A percentile compares a stretch with the other conserved stretches of the same genome.
Conservation (phyloP, 2,797 vertebrate species). For the Anguilla megastoma region DNA sequence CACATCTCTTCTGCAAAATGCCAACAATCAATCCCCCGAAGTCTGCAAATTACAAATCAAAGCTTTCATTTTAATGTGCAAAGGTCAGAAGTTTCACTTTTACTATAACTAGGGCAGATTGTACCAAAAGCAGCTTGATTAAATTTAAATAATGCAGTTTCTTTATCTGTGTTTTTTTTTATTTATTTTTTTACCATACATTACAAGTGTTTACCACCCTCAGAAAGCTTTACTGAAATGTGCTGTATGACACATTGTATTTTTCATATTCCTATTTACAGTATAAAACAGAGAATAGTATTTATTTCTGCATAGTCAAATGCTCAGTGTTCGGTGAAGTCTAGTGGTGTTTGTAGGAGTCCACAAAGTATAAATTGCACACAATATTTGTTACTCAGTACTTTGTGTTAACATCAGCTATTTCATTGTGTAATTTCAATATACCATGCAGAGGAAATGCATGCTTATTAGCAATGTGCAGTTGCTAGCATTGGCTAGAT, state of each 20-base stretch:
- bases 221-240: background rate
- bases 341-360: background rate
- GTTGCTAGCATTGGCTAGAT: too few species aligned
- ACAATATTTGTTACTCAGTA: background rate
- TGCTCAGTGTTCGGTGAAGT: background rate
- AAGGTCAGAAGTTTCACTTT: conserved; percentile 19
- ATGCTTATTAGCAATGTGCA: too few species aligned
- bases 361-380: background rate
- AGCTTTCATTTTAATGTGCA: conserved; percentile 20
- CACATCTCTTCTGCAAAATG: conserved; percentile 34
- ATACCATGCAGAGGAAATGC: too few species aligned
- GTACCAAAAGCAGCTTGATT: background rate
- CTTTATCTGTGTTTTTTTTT: background rate
- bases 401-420: background rate
- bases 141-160: background rate
- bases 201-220: background rate
- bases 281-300: background rate
- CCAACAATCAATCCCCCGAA: conserved; percentile 29
- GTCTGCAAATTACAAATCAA: conserved; percentile 23
- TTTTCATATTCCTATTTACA: background rate
- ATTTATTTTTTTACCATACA: background rate
- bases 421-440: too few species aligned
- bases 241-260: background rate
- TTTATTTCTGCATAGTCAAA: background rate
- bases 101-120: background rate